Base-by-base conservation (phyloP, 1,140 invertebrate species). In the Cepaea nemoralis region DNA sequence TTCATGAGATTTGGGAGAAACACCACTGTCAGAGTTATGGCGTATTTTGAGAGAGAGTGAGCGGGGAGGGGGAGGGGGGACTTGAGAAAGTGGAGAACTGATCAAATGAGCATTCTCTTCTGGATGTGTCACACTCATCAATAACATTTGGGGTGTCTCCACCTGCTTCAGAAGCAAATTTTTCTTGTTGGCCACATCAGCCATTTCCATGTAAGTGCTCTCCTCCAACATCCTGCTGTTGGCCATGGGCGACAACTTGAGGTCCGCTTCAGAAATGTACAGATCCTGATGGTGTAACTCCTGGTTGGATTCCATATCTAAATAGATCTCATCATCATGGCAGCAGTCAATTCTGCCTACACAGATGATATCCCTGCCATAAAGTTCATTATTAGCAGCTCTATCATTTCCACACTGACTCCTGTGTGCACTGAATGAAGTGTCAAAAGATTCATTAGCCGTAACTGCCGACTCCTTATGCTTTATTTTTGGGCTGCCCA, bases 121-220 rank as follows among this genome's bases (percentile, higher is more conserved):
- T 16, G 66, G 79, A 19, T 74, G 42, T 37, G 82, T 84, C 45
- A 63, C 81, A 55, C 74, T 83, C 2, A 86, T 74, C n/a, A n/a
- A n/a, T 83, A 83, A 86, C 35, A 67, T 84, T 59, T 85, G 80
- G 31, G 85, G 70, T 19, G 84, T 81, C 39, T 85, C 83, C n/a
- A 85, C 48, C 74, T 85, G 85, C 37, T 86, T 84, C 42, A 85
- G 37, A 16, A 86, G 84, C 37, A 55, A 35, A 75, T 69, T 85
- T 59, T 82, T 85, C n/a, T 73, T 70, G 39, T 59, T 73, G 67
- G 80, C 12, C n/a, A 83, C 67, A 63, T 27, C 70, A 69, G 82
- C 55, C 81, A 85, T 85, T 31, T 84, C 85, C 77, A 86, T 86
- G 74, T 86, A 86, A 45, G 84, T 85, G 78, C 84, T 81, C 74